phyloP scores from a whole-genome alignment of 2,888 invertebrate species.

The Seira sanloemensis region DNA sequence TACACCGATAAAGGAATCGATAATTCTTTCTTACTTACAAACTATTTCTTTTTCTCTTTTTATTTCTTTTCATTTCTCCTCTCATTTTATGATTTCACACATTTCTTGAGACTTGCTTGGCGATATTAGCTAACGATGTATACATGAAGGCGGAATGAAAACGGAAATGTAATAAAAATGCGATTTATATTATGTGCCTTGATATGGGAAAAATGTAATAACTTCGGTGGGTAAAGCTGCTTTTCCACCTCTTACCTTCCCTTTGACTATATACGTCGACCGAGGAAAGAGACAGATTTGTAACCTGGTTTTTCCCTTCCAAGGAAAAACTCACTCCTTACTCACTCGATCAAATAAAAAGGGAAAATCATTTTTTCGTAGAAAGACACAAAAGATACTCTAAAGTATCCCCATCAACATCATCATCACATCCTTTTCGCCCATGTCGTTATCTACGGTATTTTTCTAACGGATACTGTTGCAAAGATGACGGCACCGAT shows the following conservation, averaged over 20 bases:
- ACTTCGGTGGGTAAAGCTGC: neutral
- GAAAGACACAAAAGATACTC: too few relatives aligned
- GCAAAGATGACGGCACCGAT: neutral
- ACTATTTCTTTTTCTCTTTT: neutral
- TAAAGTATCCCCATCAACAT: too few relatives aligned
- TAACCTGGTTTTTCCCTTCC: too few relatives aligned
- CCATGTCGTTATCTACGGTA: too few relatives aligned
- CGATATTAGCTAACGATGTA: too few relatives aligned
- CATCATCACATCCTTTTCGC: too few relatives aligned
- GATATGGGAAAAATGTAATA: neutral
- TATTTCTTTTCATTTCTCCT: neutral
- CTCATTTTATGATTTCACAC: neutral
- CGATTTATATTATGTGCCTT: constrained; percentile 49
- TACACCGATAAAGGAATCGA: too few relatives aligned
- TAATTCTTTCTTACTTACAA: too few relatives aligned
- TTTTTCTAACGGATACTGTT: too few relatives aligned
- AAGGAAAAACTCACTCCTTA: too few relatives aligned
- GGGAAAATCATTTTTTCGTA: constrained; percentile 28
- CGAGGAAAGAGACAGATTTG: constrained; percentile 41
- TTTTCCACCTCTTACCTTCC: constrained; percentile 6
- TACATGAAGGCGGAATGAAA: too few relatives aligned
- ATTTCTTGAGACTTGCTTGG: too few relatives aligned
- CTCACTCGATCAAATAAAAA: neutral
- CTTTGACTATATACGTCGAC: constrained; percentile 6
- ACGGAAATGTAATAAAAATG: constrained; percentile 49